phyloP scores from a whole-genome alignment of 2,888 invertebrate species.

The Branchipolynoe longqiensis region DNA sequence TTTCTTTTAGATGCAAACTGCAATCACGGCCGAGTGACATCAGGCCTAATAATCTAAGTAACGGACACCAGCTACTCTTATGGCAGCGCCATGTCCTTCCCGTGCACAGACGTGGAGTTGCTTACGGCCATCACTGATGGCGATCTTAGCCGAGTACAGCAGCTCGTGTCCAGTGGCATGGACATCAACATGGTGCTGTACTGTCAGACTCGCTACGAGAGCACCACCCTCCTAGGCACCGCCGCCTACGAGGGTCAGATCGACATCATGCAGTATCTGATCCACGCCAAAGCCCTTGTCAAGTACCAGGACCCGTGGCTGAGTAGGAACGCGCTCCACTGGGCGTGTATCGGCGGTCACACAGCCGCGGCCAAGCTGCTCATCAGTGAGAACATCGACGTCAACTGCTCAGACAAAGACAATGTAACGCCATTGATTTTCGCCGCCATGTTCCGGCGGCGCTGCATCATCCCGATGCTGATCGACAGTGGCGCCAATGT shows the following conservation, averaged over 20 bases:
- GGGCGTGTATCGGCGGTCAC: slow-evolving; percentile 70
- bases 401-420: slow-evolving; percentile 71
- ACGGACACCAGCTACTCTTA: too few relatives aligned
- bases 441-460: slow-evolving; percentile 67
- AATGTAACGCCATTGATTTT: slow-evolving; percentile 71
- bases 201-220: slow-evolving; percentile 68
- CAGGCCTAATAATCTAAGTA: too few relatives aligned
- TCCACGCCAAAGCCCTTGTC: slow-evolving; percentile 63
- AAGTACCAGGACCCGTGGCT: slow-evolving; percentile 70
- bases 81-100: slow-evolving; percentile 38
- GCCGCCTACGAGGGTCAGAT: slow-evolving; percentile 70
- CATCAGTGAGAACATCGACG: slow-evolving; percentile 55
- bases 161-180: slow-evolving; percentile 70
- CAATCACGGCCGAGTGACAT: too few relatives aligned
- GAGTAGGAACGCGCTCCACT: slow-evolving; percentile 71
- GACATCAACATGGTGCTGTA: slow-evolving; percentile 70
- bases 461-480: slow-evolving; percentile 66
- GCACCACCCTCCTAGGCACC: slow-evolving; percentile 70
- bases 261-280: slow-evolving; percentile 68
- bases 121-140: slow-evolving; percentile 68
- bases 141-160: slow-evolving; percentile 66
- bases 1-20: too few relatives aligned
- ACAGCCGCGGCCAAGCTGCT: slow-evolving; percentile 63
- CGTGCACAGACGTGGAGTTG: slow-evolving; percentile 58
- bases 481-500: slow-evolving; percentile 70